Base-by-base conservation (phyloP, 1,140 invertebrate genomes). In the Sesamia nonagrioides region DNA sequence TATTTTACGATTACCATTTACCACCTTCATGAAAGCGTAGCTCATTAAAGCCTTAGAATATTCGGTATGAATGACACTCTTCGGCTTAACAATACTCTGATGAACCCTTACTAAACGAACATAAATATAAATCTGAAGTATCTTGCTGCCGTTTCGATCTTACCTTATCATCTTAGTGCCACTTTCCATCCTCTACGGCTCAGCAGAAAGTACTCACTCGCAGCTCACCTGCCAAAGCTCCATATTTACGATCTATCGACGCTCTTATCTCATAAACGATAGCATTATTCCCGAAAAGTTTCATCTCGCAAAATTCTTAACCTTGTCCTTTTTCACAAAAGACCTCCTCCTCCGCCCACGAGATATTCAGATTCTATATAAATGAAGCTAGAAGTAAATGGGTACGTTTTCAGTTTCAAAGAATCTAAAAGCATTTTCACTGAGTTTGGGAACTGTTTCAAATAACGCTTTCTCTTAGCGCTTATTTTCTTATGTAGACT, bases 91-190 rank as follows among this genome's bases (percentile, higher is more conserved):
- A 63, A 63, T 63, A 40, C 61, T 69, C 42, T 48, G 42, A 69
- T 48, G 21, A 69, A 48, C 66, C 66, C 15, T 69, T 33, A 60
- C 37, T 5, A 18, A n/a, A 60, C 48, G 33, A 6, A 27, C 18
- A 60, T 75, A 63, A 75, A 75, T 63, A 63, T 75, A 48, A 61
- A 63, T 50, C 27, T 17, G 9, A 35, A 61, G 56, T 48, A 63
- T 37, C 42, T 52, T 21, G 33, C 18, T 35, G 21, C 35, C 73
- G 58, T 63, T 61, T 50, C 56, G 8, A 42, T 63, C 56, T 50
- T 40, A 27, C 58, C 42, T n/a, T 75, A 63, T 63, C 56, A 75
- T 52, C 58, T 61, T 37, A 37, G 54, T 56, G 58, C 21, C 68
- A 54, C 15, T 63, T 75, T 63, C 54, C 60, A 42, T 73, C 17